Evolutionary conservation across 2,797 vertebrate species (phyloP), one percentile per base, ranked within the genome.

Genomic region (Caiman crocodilus): DNA sequence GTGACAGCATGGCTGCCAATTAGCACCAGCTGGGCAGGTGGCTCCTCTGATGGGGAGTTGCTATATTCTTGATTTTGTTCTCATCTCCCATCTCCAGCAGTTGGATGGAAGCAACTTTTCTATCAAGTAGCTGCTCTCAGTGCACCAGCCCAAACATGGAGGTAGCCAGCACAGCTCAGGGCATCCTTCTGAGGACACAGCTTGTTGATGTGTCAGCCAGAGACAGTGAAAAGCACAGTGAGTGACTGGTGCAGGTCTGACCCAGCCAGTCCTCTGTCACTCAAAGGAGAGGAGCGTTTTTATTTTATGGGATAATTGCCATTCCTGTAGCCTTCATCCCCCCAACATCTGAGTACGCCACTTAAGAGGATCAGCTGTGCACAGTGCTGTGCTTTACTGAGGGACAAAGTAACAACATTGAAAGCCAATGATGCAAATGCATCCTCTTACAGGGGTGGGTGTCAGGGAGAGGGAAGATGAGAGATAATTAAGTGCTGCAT

Each of bases 1-100:
- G 85, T 96, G 94, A 92, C 9, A 5, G 91, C 90, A 96, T 95
- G 88, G 85, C 85, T 95, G 90, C 92, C 92, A 95, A 92, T 90
- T 92, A 92, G 94, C 75, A 55, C 90, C 90, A 92, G 81, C 93
- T 95, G 35, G 92, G 83, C 90, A 0, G 0, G 23, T 90, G 87
- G 90, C 75, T 93, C 87, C 85, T 86, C 93, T 85, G 93, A 95
- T 94, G 67, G 89, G 79, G 85, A 92, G 94, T 90, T 93, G 91
- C 95, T 96, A 88, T 50, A 89, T 88, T 65, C 91, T 83, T 85
- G 93, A 92, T 87, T 93, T 91, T 85, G 50, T 75, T 93, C 91
- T 95, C 94, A 95, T 91, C 92, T 60, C 35, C 90, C 55, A n/a
- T 16, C 90, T 94, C 67, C 79, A 94, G 73, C 80, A 78, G 80